Conservation (phyloP, 2,888 invertebrate species). For the Halictus ligatus region DNA sequence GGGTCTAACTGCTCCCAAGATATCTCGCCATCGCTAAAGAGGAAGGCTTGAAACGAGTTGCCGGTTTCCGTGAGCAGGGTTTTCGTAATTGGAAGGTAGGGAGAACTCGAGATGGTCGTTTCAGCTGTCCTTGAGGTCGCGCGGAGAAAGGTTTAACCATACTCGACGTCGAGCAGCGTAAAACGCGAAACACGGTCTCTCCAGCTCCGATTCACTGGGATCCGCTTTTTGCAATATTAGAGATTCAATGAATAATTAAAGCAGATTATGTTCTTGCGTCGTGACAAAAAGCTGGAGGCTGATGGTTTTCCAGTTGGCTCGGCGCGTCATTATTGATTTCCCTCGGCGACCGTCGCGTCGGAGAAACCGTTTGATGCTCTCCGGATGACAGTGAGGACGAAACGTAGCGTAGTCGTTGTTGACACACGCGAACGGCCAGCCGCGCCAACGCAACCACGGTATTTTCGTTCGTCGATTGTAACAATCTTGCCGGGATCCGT, state of each 20-base stretch:
- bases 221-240: not conserved
- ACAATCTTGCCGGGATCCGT: slow-evolving; percentile 30
- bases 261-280: not conserved
- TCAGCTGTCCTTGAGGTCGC: slow-evolving; percentile 13
- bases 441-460: not conserved
- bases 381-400: not conserved
- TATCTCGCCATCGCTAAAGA: not conserved
- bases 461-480: slow-evolving; percentile 16
- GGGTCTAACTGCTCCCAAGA: not conserved
- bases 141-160: slow-evolving; percentile 16
- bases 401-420: slow-evolving; percentile 4
- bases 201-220: not conserved
- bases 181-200: not conserved
- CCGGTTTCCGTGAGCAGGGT: not conserved
- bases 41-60: not conserved
- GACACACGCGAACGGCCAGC: slow-evolving; percentile 12
- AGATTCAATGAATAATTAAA: not conserved
- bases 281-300: not conserved
- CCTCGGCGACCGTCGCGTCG: not conserved
- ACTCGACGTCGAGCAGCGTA: not conserved
- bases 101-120: slow-evolving; percentile 12
- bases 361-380: not conserved
- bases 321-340: slow-evolving; percentile 16
- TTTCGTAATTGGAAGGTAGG: not conserved
- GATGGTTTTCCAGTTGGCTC: not conserved